Evolutionary conservation across 2,113 vertebrate genomes (phyloP).

Genomic region (Oreochromis niloticus): DNA sequence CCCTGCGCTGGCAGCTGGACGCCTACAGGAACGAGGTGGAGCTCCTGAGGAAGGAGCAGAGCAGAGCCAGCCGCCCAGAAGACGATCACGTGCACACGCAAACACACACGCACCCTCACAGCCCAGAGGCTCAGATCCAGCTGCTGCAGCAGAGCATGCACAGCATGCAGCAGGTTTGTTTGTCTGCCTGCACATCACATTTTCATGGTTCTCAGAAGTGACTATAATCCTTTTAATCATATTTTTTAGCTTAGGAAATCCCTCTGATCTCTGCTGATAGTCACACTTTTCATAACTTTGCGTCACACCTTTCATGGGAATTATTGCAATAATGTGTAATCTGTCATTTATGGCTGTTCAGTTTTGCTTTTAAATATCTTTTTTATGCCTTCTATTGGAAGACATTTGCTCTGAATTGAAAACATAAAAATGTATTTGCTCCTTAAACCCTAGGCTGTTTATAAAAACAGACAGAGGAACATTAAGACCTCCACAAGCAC

Average conservation of each 20-base stretch:
- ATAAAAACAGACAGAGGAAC: not conserved
- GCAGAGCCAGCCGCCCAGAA: conserved; percentile 73
- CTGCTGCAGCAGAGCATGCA: conserved; percentile 89
- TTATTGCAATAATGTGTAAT: not conserved
- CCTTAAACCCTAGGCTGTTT: not conserved
- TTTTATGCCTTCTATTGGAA: not conserved
- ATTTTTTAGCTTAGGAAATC: not conserved
- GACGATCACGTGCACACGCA: conserved; percentile 80
- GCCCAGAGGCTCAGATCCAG: conserved; percentile 73
- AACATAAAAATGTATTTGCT: not conserved
- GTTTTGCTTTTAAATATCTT: not conserved
- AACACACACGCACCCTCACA: not conserved
- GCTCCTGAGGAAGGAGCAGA: conserved; percentile 88
- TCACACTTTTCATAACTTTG: not conserved
- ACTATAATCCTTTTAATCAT: not conserved
- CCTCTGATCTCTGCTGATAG: not conserved
- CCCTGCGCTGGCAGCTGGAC: conserved; percentile 94
- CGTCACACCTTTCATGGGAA: not conserved
- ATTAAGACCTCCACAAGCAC: not conserved
- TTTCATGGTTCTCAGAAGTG: not conserved
- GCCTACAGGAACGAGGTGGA: conserved; percentile 94
- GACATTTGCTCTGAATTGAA: not conserved
- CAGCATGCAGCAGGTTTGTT: conserved; percentile 90
- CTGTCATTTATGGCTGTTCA: not conserved
- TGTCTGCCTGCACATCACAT: not conserved